These are phyloP conservation scores for Ophiothrix spiculata DNA, from an alignment of 35 echinoderm and acorn worm species.

Conservation along the genomic window DNA sequence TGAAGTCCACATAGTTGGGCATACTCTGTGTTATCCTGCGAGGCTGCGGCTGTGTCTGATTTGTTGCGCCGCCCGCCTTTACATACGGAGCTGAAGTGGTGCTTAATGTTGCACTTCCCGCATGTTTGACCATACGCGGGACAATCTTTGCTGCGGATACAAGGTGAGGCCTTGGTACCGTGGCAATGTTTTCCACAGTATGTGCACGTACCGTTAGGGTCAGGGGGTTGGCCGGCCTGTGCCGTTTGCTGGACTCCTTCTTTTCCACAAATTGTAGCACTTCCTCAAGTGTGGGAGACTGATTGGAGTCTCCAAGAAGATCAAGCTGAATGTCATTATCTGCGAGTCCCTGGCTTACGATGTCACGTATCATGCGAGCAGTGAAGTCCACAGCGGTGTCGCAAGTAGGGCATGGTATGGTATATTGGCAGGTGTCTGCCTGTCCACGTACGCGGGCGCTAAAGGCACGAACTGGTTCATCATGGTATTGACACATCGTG, in stretches of 20 bases:
- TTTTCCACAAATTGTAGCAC: no score
- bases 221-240: no score
- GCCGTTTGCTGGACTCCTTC: no score
- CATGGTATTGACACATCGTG: no score
- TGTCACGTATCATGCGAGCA: conserved; percentile 9
- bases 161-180: background rate
- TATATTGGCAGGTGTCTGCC: conserved; percentile 1
- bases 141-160: background rate
- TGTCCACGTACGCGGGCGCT: conserved; percentile 12
- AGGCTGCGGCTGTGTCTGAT: no score
- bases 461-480: conserved; percentile 17
- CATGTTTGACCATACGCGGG: conserved; percentile 5
- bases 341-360: background rate
- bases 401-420: no score
- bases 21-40: background rate
- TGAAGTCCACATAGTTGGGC: background rate
- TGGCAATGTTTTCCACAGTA: background rate
- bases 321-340: no score
- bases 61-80: background rate
- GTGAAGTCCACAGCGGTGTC: background rate
- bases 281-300: no score
- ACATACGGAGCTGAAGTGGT: conserved; percentile 3
- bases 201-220: no score
- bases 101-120: background rate
- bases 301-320: no score